Evolutionary conservation across 2,113 vertebrate genomes (phyloP), one percentile per base, ranked within the genome.

Genomic region (Peromyscus californicus): DNA sequence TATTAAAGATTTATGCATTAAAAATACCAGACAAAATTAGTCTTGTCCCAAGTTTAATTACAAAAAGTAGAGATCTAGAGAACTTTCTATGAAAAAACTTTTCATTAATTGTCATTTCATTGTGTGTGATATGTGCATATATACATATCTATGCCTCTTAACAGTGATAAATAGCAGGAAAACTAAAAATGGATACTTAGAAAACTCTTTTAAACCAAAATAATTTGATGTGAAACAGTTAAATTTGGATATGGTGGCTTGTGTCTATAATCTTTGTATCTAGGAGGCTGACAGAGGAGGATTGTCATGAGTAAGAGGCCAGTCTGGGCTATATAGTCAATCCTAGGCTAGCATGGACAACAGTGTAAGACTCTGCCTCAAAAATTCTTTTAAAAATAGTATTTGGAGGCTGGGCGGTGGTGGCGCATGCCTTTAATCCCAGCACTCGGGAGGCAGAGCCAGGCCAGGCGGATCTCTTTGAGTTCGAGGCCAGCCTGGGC

Each of bases 201-300:
- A 11, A 39, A 96, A 69, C 29, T 67, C 82, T 90, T 96, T 94
- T 87, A 42, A 39, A 1, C 51, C 7, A 67, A 3, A 85, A 0
- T 87, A 59, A 72, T 94, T 90, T 97, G 72, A 91, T 86, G 80
- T 22, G 90, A 93, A 78, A 7, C n/a, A 74, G 26, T 69, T 61
- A 90, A 7, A 29, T 42, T 88, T 54, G 45, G 31, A 31, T n/a
- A 36, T 70, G 65, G 42, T 70, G 3, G 19, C 31, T 88, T 69
- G 33, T 24, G 2, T 51, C 12, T 70, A 13, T 88, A 70, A 70
- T 36, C 7, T 45, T 21, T 70, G 65, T 33, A 70, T 21, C 13
- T 3, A 51, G 61, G 19, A 69, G 63, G 6, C 31, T 70, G 33
- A 26, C 19, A 31, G 12, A 39, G 82, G n/a, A 85, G 39, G 42